Conservation (phyloP, 23 tunicate species). For the Styela clava region DNA sequence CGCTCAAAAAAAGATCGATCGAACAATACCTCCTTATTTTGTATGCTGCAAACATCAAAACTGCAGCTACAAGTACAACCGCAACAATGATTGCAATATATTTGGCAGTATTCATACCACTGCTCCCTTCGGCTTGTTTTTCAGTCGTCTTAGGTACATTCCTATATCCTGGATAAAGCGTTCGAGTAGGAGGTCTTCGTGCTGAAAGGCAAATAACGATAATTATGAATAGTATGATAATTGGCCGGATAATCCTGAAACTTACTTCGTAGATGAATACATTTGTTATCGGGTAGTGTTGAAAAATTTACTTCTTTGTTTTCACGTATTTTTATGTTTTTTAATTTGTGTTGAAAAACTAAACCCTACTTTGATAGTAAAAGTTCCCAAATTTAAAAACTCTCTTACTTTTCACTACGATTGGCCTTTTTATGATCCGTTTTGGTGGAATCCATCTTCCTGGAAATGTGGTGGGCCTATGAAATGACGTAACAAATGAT, state of each 20-base stretch:
- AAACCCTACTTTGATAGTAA: no score
- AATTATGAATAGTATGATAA: no score
- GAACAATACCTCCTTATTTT: background rate
- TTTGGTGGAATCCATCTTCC: background rate
- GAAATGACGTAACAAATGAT: no score
- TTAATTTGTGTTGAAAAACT: no score
- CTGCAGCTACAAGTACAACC: background rate
- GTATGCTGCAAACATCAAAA: background rate
- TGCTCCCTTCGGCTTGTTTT: background rate
- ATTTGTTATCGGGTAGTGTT: no score
- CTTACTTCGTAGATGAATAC: no score
- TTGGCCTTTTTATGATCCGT: background rate
- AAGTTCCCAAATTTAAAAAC: no score
- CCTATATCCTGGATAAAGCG: background rate
- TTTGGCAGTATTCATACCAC: background rate
- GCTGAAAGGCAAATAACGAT: no score
- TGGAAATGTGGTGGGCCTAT: background rate
- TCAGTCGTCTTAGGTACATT: background rate
- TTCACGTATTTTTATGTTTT: no score
- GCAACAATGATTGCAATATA: background rate
- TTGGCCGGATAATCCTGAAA: no score
- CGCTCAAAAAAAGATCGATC: no score
- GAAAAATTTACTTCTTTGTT: no score
- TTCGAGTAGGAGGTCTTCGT: background rate
- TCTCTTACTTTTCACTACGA: background rate